A percentile compares a stretch with the other conserved stretches of the same genome.
These are phyloP conservation scores for Papilio protenor DNA, from an alignment of 2,888 invertebrate genomes.

Conservation along the genomic window DNA sequence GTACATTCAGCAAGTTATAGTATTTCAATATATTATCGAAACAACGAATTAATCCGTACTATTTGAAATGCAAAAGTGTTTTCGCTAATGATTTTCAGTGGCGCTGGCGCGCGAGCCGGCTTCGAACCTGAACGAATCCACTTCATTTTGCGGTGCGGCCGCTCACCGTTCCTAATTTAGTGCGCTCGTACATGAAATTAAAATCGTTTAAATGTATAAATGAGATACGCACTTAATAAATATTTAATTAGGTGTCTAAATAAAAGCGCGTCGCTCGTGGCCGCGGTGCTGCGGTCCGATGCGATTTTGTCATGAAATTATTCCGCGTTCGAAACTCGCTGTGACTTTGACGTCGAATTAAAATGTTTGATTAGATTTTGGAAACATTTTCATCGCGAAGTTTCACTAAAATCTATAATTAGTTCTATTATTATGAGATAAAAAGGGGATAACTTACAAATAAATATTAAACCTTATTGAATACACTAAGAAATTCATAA, in stretches of 20 bases:
- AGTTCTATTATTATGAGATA: background rate
- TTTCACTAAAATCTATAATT: background rate
- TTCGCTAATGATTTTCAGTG: slow-evolving; percentile 73
- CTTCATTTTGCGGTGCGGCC: slow-evolving; percentile 80
- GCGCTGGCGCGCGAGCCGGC: slow-evolving; percentile 58
- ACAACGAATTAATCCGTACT: slow-evolving; percentile 44
- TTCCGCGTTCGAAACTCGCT: slow-evolving; percentile 55
- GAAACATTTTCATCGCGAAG: background rate
- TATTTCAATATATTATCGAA: slow-evolving; percentile 10
- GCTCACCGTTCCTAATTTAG: slow-evolving; percentile 80
- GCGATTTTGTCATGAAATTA: slow-evolving; percentile 67
- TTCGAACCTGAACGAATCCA: slow-evolving; percentile 66
- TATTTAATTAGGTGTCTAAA: slow-evolving; percentile 84
- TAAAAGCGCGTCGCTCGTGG: slow-evolving; percentile 68
- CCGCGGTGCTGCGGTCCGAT: slow-evolving; percentile 63
- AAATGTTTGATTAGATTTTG: slow-evolving; percentile 46
- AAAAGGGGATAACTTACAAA: background rate
- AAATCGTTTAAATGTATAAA: slow-evolving; percentile 82
- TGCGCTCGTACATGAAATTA: slow-evolving; percentile 82
- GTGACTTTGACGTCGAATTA: slow-evolving; percentile 50
- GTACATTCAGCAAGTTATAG: background rate
- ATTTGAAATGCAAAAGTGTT: slow-evolving; percentile 60
- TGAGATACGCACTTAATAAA: slow-evolving; percentile 83
- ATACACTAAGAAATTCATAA: too few relatives aligned
- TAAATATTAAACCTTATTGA: too few relatives aligned